Percentiles rank a stretch among this genome's conserved stretches.
These are phyloP conservation scores for Florisuga fusca DNA, from an alignment of 2,797 vertebrate species.

Conservation along the genomic window DNA sequence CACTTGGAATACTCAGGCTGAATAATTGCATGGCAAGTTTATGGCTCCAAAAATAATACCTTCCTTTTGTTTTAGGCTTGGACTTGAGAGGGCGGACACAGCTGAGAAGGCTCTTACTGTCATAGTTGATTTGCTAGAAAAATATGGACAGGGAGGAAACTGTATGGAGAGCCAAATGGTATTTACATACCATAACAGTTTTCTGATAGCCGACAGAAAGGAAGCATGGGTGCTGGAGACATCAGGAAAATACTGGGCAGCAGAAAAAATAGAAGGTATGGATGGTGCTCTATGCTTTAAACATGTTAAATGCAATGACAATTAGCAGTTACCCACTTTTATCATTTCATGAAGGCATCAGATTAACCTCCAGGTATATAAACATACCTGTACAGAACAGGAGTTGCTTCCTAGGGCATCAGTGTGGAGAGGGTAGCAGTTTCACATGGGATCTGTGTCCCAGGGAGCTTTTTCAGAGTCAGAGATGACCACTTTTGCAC, in stretches of 20 bases:
- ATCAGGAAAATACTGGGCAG: conserved; percentile 92
- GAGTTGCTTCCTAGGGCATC: background rate
- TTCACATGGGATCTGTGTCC: background rate
- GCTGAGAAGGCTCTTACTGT: conserved; percentile 90
- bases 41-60: background rate
- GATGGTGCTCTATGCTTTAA: background rate
- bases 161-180: conserved; percentile 88
- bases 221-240: conserved; percentile 98
- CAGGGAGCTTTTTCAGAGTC: background rate
- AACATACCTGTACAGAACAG: background rate
- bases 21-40: background rate
- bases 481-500: background rate
- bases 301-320: background rate
- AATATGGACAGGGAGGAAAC: conserved; percentile 92
- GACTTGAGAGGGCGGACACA: conserved; percentile 92
- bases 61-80: conserved; percentile 85
- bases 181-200: conserved; percentile 97
- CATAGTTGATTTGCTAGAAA: conserved; percentile 89
- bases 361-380: background rate
- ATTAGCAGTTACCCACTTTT: background rate
- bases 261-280: conserved; percentile 92
- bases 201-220: conserved; percentile 92
- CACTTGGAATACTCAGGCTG: background rate
- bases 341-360: background rate
- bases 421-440: background rate